Evolutionary conservation across 2,797 vertebrate genomes (phyloP).

Genomic region (Danio jaintianensis): DNA sequence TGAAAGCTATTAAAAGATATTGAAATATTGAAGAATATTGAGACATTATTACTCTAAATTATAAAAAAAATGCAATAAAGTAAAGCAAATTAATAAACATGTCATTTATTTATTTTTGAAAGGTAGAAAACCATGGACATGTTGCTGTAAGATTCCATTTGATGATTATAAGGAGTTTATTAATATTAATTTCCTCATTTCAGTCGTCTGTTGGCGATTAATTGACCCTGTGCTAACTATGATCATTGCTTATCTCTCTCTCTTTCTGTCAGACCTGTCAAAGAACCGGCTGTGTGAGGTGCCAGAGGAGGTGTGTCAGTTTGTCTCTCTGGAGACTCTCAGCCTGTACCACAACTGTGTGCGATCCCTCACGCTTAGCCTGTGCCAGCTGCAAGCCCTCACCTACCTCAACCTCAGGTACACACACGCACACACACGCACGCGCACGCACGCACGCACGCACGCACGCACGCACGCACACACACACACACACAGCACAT

Average conservation of each 20-base stretch:
- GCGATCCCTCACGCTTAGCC: slow-evolving; percentile 82
- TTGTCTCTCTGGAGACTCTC: slow-evolving; percentile 90
- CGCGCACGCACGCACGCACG: too few relatives aligned
- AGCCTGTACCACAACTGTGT: slow-evolving; percentile 95
- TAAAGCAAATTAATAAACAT: too few relatives aligned
- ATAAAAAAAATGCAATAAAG: not conserved
- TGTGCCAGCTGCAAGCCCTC: slow-evolving; percentile 90
- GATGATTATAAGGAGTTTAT: too few relatives aligned
- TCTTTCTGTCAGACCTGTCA: slow-evolving; percentile 81
- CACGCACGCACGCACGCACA: too few relatives aligned
- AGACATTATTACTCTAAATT: too few relatives aligned
- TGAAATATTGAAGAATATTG: not conserved
- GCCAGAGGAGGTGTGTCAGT: slow-evolving; percentile 88
- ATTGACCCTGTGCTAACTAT: slow-evolving; percentile 19
- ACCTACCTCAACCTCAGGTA: slow-evolving; percentile 96
- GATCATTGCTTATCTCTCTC: not conserved
- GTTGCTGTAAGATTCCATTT: too few relatives aligned
- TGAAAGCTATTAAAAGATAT: not conserved
- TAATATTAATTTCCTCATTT: not conserved
- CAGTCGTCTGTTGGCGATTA: not conserved
- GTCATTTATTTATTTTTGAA: too few relatives aligned
- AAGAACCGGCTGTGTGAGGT: slow-evolving; percentile 92
- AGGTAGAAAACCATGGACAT: too few relatives aligned
- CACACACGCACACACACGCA: not conserved
- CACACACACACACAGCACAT: not conserved